Evolutionary conservation across 2,797 vertebrate species (phyloP).

Genomic region (Atherinosoma microstoma): DNA sequence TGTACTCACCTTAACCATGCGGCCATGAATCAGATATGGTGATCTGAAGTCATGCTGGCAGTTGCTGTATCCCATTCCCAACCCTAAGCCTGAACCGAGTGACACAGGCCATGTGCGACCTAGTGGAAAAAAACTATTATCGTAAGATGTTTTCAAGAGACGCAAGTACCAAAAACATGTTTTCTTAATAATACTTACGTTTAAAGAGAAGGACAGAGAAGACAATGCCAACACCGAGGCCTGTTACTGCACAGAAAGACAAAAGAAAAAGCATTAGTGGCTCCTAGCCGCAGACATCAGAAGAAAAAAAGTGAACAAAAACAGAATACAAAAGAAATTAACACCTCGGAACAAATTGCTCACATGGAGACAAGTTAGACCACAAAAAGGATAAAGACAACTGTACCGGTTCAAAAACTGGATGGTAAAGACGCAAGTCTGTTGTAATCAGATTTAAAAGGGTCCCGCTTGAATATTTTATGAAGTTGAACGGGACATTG

Average conservation of each 20-base stretch:
- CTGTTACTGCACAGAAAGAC: conserved; percentile 82
- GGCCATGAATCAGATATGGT: conserved; percentile 89
- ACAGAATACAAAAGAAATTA: background rate
- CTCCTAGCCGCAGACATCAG: conserved; percentile 31
- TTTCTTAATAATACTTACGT: conserved; percentile 84
- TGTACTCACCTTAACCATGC: conserved; percentile 87
- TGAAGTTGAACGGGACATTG: background rate
- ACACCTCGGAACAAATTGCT: background rate
- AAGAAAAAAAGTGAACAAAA: conserved; percentile 16
- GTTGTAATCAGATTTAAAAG: background rate
- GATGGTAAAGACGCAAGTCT: background rate
- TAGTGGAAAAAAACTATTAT: conserved; percentile 56
- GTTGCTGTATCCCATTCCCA: conserved; percentile 94
- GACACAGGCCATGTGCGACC: conserved; percentile 91
- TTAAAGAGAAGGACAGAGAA: conserved; percentile 93
- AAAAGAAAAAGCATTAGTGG: conserved; percentile 17
- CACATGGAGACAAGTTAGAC: background rate
- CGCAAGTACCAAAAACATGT: background rate
- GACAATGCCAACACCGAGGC: conserved; percentile 89
- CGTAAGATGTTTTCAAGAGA: background rate
- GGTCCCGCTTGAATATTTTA: background rate
- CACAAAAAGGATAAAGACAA: background rate
- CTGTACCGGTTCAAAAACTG: background rate
- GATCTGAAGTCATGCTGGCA: conserved; percentile 92
- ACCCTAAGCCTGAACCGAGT: conserved; percentile 89